Evolutionary conservation across 2,888 invertebrate genomes (phyloP).

Genomic region (Dynastes grantii): DNA sequence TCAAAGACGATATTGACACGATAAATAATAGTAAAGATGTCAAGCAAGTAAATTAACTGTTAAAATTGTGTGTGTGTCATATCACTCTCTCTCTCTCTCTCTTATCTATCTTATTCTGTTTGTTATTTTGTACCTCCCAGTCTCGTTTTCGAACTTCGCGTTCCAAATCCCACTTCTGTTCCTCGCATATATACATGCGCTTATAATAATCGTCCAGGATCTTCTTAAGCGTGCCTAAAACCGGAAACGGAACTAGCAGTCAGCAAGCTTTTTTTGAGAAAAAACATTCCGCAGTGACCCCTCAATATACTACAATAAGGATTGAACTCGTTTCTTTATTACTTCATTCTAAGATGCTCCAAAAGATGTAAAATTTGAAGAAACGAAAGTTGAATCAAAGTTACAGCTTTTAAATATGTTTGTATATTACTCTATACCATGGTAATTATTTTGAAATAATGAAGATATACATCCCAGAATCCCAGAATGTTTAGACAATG

Average conservation of each 20-base stretch:
- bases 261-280: constrained; percentile 58
- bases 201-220: constrained; percentile 97
- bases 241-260: constrained; percentile 70
- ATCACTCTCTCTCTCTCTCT: constrained; percentile 28
- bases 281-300: constrained; percentile 50
- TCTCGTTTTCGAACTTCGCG: constrained; percentile 99
- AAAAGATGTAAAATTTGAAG: no score
- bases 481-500: no score
- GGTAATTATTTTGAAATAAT: background rate
- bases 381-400: background rate
- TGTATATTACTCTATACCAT: background rate
- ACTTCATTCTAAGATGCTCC: no score
- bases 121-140: constrained; percentile 89
- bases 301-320: constrained; percentile 13
- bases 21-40: constrained; percentile 12
- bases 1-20: constrained; percentile 36
- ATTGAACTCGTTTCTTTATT: background rate
- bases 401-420: background rate
- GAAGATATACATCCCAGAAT: no score
- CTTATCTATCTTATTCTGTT: constrained; percentile 44
- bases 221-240: constrained; percentile 90
- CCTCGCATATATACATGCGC: constrained; percentile 97
- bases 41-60: constrained; percentile 23
- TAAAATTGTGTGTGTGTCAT: constrained; percentile 37
- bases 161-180: constrained; percentile 99